These are phyloP conservation scores for Yponomeuta cagnagella DNA, from an alignment of 2,888 invertebrate species.

Conservation along the genomic window DNA sequence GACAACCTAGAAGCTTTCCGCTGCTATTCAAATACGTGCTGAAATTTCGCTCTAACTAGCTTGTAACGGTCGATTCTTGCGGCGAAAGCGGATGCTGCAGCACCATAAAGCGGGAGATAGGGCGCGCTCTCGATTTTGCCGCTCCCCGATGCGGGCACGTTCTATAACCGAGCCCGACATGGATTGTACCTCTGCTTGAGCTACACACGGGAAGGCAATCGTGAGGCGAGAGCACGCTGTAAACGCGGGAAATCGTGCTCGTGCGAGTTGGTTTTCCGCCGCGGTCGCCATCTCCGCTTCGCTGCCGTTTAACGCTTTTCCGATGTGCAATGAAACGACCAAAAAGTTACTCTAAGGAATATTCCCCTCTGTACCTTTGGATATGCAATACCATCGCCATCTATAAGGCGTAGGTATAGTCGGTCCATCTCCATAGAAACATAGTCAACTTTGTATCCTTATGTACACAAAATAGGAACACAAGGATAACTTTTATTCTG, in stretches of 20 bases:
- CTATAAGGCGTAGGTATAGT: too few species aligned
- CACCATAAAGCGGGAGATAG: slow-evolving; percentile 51
- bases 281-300: slow-evolving; percentile 8
- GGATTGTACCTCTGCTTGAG: not conserved
- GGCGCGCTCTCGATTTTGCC: slow-evolving; percentile 29
- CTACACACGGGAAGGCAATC: not conserved
- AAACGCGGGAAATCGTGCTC: not conserved
- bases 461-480: too few species aligned
- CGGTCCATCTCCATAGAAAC: too few species aligned
- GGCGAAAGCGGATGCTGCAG: slow-evolving; percentile 43
- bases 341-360: slow-evolving; percentile 13
- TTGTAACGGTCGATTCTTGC: slow-evolving; percentile 43
- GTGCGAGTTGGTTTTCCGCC: not conserved
- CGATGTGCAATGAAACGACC: slow-evolving; percentile 8
- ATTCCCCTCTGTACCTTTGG: not conserved
- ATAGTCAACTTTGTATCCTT: too few species aligned
- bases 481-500: too few species aligned
- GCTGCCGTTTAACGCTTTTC: slow-evolving; percentile 8
- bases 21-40: slow-evolving; percentile 45
- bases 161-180: not conserved
- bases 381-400: too few species aligned
- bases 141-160: slow-evolving; percentile 3
- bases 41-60: slow-evolving; percentile 39
- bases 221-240: not conserved
- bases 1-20: slow-evolving; percentile 19